These are phyloP conservation scores for Seriola rivoliana DNA, from an alignment of 2,113 vertebrate genomes.

Conservation along the genomic window DNA sequence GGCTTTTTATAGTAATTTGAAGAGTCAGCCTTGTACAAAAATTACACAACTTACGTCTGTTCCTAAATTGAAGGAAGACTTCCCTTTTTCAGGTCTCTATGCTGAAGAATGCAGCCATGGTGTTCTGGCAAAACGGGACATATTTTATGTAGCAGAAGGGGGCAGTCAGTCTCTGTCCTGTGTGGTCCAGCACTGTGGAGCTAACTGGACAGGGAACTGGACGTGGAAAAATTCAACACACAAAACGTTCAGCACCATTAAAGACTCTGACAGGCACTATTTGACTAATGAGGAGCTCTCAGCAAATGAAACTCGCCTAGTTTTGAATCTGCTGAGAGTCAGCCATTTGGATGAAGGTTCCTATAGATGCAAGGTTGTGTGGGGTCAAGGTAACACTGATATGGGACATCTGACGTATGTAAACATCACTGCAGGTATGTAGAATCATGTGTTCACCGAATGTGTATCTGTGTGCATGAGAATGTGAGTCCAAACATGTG, in stretches of 20 bases:
- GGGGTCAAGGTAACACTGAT: neutral
- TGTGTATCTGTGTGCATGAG: neutral
- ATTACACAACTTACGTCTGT: too few species aligned
- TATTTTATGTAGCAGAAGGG: constrained; percentile 43
- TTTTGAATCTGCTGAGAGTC: constrained; percentile 51
- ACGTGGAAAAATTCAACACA: neutral
- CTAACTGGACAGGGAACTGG: constrained; percentile 70
- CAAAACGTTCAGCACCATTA: neutral
- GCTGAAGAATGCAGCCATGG: constrained; percentile 35
- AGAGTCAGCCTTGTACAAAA: too few species aligned
- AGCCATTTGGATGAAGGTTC: constrained; percentile 62
- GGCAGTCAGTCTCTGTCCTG: constrained; percentile 67
- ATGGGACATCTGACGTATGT: constrained; percentile 68
- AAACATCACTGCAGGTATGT: constrained; percentile 76
- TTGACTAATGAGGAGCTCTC: constrained; percentile 23
- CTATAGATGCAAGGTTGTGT: constrained; percentile 65
- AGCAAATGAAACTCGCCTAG: constrained; percentile 29
- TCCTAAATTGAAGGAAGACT: neutral
- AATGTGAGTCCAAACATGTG: neutral
- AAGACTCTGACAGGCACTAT: neutral
- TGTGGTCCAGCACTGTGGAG: constrained; percentile 74
- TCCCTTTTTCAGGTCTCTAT: constrained; percentile 45
- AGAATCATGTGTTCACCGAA: neutral
- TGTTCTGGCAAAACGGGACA: constrained; percentile 46
- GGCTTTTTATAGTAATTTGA: too few species aligned